Base-by-base conservation (phyloP, 2,888 invertebrate species). In the Lampropteryx suffumata region DNA sequence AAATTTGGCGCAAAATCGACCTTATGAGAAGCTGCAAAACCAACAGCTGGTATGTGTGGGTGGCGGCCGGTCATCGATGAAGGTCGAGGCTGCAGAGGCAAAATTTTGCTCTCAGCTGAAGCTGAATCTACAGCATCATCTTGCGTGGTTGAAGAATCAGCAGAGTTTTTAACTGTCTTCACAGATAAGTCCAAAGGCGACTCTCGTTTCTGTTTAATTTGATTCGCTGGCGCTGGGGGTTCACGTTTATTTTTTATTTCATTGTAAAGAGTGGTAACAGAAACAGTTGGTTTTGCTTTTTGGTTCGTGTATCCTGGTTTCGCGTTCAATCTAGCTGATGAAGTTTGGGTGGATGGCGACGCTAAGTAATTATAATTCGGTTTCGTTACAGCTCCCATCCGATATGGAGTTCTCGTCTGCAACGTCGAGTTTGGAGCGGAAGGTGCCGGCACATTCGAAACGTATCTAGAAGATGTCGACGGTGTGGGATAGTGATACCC, bases 181-280 rank as follows among this genome's bases (percentile, higher is more conserved):
- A 97, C 96, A 0, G 97, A 97, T 43, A 97, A 90, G 84, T 97
- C 97, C 52, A 97, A 83, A 0, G 97, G 97, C 7, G 96, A 96
- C 78, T 95, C 95, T 28, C 94, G 91, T 76, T 94, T 94, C 52
- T 88, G 86, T 67, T 88, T 89, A 34, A 79, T 80, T 64, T 80
- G 83, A 61, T 76, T 76, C 8, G 79, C 79, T 11, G 84, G 95
- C 49, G 96, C 82, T 0, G 96, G 95, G 2, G 95, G 95, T 73
- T 95, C 95, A 28, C 94, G 91, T 72, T 94, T 94, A 53, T 88
- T 88, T 71, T 89, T 89, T 80, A 86, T 84, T 82, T 91, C 79
- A 69, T 90, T 84, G 6, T 91, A 89, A 37, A 91, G 57, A 29
- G 86, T 74, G 2, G 91, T 90, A 9, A 91, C 91, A 26, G 91